A percentile compares a stretch with the other conserved stretches of the same genome.
phyloP scores from a whole-genome alignment of 2,797 vertebrate species.

The Clarias fuscus region DNA sequence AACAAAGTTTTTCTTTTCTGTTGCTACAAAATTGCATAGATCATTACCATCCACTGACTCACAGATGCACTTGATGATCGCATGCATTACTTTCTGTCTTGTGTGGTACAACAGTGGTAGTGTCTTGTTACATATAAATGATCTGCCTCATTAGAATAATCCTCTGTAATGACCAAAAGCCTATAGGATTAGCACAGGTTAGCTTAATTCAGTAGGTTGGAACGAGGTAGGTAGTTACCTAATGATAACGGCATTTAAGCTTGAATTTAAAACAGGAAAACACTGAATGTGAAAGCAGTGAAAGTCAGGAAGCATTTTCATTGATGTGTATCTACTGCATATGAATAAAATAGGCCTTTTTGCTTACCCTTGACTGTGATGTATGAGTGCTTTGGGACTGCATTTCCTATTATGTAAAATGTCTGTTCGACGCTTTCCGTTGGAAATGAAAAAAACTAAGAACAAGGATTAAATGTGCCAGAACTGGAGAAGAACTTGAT shows the following conservation, averaged over 20 bases:
- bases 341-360: not conserved
- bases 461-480: conserved; percentile 1
- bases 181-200: not conserved
- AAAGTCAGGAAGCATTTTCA: not conserved
- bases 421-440: no score
- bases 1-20: conserved; percentile 29
- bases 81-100: not conserved
- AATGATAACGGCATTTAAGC: not conserved
- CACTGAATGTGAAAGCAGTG: not conserved
- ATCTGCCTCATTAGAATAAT: not conserved
- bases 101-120: not conserved
- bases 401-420: not conserved
- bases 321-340: not conserved
- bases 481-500: not conserved
- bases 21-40: conserved; percentile 28
- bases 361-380: not conserved
- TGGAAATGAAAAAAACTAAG: not conserved
- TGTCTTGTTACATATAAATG: not conserved
- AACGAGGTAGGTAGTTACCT: not conserved
- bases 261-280: not conserved
- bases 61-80: not conserved
- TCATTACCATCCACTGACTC: conserved; percentile 24
- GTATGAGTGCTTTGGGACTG: not conserved
- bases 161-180: not conserved
- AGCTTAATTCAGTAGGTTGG: not conserved